These are phyloP conservation scores for Sciurus vulgaris DNA, from an alignment of 2,797 vertebrate species.

Conservation along the genomic window DNA sequence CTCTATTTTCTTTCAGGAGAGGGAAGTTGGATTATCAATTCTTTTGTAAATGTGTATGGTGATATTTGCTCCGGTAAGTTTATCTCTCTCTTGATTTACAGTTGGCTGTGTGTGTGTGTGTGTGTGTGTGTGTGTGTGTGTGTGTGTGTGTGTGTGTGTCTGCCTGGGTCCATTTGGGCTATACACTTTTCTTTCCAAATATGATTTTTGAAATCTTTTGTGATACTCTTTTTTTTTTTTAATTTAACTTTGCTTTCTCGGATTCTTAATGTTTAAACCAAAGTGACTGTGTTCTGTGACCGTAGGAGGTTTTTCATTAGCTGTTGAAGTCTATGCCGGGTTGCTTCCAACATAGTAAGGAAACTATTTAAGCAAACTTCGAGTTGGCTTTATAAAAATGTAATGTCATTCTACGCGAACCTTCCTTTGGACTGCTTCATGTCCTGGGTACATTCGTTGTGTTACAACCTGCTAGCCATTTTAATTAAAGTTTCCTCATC, in stretches of 20 bases:
- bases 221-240: conserved; percentile 66
- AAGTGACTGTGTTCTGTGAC: conserved; percentile 70
- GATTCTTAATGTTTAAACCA: conserved; percentile 67
- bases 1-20: conserved; percentile 90
- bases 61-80: conserved; percentile 99
- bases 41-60: conserved; percentile 99
- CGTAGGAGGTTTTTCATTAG: neutral
- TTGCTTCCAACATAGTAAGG: conserved; percentile 78
- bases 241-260: conserved; percentile 79
- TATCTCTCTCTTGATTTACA: conserved; percentile 77
- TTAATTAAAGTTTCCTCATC: conserved; percentile 80
- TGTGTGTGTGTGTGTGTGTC: conserved; percentile 44
- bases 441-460: conserved; percentile 30
- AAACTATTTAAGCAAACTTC: conserved; percentile 87
- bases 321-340: conserved; percentile 64
- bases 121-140: conserved; percentile 22
- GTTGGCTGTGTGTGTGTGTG: conserved; percentile 21
- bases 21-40: conserved; percentile 91
- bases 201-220: conserved; percentile 69
- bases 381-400: conserved; percentile 84
- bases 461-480: conserved; percentile 67
- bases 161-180: conserved; percentile 52
- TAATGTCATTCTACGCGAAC: conserved; percentile 62
- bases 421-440: neutral
- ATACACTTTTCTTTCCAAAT: conserved; percentile 72